phyloP scores from a whole-genome alignment of 35 echinoderm and acorn worm species.

The Acanthaster planci region DNA sequence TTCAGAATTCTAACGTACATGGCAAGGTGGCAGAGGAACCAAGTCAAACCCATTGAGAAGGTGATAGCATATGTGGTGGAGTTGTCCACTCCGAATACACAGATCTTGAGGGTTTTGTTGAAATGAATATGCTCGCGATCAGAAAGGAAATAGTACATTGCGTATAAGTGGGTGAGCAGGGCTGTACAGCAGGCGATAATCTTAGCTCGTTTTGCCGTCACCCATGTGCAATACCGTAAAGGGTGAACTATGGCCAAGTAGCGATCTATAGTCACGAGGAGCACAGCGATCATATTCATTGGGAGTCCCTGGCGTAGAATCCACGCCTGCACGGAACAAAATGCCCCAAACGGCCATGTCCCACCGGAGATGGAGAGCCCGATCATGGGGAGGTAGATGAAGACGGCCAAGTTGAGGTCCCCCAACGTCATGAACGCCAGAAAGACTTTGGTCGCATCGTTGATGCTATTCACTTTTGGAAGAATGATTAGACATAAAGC shows the following conservation, averaged over 20 bases:
- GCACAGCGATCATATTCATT: not conserved
- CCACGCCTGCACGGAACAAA: constrained; percentile 17
- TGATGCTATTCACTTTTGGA: not conserved
- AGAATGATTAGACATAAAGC: not conserved
- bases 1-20: constrained; percentile 15
- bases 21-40: not conserved
- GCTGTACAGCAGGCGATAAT: not conserved
- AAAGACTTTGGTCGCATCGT: not conserved
- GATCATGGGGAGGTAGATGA: not conserved
- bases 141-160: not conserved
- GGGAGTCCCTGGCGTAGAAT: not conserved
- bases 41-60: not conserved
- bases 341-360: not conserved
- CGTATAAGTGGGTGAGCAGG: not conserved
- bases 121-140: not conserved
- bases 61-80: not conserved
- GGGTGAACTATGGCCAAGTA: not conserved
- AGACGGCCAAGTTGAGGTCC: constrained; percentile 1
- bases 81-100: not conserved
- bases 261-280: not conserved
- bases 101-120: not conserved
- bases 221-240: not conserved
- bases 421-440: not conserved
- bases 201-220: not conserved
- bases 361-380: not conserved